Percentiles rank a stretch among this genome's conserved stretches.
Evolutionary conservation across 2,888 invertebrate species (phyloP).

Genomic region (Ramazzottius varieornatus): DNA sequence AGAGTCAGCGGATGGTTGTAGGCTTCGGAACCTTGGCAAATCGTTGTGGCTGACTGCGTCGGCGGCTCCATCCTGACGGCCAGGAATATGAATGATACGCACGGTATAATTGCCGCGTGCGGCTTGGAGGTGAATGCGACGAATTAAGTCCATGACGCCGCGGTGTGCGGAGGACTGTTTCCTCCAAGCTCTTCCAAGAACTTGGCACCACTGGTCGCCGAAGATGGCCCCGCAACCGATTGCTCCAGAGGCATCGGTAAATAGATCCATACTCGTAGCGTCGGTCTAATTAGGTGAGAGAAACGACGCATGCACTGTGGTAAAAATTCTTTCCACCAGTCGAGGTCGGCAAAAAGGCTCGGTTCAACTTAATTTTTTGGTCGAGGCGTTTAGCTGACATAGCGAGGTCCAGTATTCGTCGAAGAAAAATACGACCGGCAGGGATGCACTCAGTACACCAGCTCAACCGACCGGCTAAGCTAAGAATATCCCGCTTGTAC

Average conservation of each 20-base stretch:
- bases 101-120: not conserved
- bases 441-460: not conserved
- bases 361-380: not conserved
- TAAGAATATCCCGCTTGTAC: not conserved
- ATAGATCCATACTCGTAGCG: not conserved
- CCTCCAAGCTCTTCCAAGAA: not conserved
- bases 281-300: not conserved
- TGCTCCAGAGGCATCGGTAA: not conserved
- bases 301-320: not conserved
- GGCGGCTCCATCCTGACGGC: not conserved
- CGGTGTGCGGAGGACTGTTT: not conserved
- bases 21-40: not conserved
- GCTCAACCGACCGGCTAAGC: not conserved
- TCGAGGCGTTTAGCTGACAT: not conserved
- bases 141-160: not conserved
- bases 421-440: slow-evolving; percentile 3
- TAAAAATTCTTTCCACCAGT: slow-evolving; percentile 1
- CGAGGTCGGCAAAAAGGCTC: not conserved
- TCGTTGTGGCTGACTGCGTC: not conserved
- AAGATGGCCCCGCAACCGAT: not conserved
- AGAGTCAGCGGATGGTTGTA: not conserved
- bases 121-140: not conserved
- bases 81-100: not conserved
- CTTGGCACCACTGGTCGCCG: not conserved
- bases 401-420: not conserved